Conservation (phyloP, 2,888 invertebrate genomes). For the Cremastinae sp. region DNA sequence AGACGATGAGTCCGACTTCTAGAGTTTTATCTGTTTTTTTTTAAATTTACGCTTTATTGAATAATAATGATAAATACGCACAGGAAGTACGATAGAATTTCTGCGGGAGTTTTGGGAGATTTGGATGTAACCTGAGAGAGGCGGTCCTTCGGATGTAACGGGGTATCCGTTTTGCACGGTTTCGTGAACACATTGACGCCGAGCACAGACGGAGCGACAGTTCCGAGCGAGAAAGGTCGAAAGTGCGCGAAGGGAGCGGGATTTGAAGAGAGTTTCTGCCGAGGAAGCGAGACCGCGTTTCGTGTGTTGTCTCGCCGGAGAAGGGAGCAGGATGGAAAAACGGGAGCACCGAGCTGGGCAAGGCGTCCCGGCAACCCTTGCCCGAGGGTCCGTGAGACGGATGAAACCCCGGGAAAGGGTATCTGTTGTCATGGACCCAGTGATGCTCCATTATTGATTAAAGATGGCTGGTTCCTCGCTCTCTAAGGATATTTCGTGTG, state of each 20-base stretch:
- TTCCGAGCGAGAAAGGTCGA: conserved; percentile 38
- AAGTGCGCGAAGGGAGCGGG: conserved; percentile 32
- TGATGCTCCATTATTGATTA: conserved; percentile 81
- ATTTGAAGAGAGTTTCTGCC: conserved; percentile 44
- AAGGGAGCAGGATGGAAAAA: conserved; percentile 61
- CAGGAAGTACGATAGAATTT: conserved; percentile 57
- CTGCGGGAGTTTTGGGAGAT: conserved; percentile 38
- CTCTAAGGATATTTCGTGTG: conserved; percentile 31
- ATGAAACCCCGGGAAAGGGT: conserved; percentile 73
- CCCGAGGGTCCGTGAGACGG: conserved; percentile 75
- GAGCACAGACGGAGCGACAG: conserved; percentile 22
- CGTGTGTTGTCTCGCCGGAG: conserved; percentile 67
- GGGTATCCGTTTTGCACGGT: conserved; percentile 52
- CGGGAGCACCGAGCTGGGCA: conserved; percentile 64
- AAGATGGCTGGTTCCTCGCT: conserved; percentile 76
- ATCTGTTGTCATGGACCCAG: conserved; percentile 81
- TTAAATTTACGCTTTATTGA: background rate
- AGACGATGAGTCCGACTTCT: background rate
- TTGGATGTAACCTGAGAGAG: conserved; percentile 69
- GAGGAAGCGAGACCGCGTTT: conserved; percentile 63
- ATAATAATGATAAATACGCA: conserved; percentile 26
- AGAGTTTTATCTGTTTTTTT: background rate
- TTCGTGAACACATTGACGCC: conserved; percentile 1
- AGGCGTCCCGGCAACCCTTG: conserved; percentile 74
- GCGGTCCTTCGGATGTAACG: conserved; percentile 52